phyloP scores from a whole-genome alignment of 2,888 invertebrate genomes.

The Heliconius sara region DNA sequence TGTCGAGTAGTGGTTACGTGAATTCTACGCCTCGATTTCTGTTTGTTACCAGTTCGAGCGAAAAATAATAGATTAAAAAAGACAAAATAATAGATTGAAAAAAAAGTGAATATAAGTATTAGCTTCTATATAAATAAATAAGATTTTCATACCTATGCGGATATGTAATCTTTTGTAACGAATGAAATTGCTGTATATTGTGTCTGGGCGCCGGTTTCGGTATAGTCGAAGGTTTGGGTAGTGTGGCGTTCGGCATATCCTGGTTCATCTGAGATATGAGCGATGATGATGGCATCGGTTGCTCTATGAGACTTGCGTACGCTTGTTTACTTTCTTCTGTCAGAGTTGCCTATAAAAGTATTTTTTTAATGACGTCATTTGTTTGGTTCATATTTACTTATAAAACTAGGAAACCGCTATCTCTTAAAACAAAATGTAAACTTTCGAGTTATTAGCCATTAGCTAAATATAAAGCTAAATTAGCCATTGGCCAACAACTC shows the following conservation, averaged over 20 bases:
- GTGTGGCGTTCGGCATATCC: constrained; percentile 49
- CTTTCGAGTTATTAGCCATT: no score
- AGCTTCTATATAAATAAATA: not conserved
- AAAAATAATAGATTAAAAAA: no score
- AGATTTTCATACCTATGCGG: constrained; percentile 22
- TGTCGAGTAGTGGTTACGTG: no score
- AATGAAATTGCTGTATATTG: constrained; percentile 54
- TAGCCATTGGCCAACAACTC: not conserved
- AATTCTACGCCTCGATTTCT: no score
- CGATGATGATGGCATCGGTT: constrained; percentile 76
- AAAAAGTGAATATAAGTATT: no score
- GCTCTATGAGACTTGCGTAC: constrained; percentile 95
- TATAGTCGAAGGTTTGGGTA: constrained; percentile 56
- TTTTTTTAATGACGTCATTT: not conserved
- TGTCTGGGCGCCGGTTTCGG: constrained; percentile 56
- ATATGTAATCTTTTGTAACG: constrained; percentile 57
- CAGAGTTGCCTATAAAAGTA: constrained; percentile 90
- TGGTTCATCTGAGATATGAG: constrained; percentile 58
- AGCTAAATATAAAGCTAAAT: no score
- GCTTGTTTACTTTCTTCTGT: constrained; percentile 96
- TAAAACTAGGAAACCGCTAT: no score
- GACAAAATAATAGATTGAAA: no score
- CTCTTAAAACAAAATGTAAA: no score
- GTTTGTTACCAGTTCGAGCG: no score
- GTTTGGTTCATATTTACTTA: not conserved